Evolutionary conservation across 2,113 vertebrate genomes (phyloP).

Genomic region (Corythoichthys haematopterus): DNA sequence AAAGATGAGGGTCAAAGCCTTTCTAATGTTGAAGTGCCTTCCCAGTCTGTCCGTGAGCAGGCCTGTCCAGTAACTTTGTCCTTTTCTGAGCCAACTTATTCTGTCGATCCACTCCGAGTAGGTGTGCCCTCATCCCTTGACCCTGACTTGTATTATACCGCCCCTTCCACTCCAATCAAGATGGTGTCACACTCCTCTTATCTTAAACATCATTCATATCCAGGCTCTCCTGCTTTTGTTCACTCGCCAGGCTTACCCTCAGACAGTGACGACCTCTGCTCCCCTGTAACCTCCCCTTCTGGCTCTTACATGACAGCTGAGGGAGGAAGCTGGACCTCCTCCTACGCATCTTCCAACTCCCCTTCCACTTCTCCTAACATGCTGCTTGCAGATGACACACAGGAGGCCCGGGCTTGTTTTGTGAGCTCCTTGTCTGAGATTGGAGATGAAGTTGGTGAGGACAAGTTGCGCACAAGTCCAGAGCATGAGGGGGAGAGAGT

Average conservation of each 20-base stretch:
- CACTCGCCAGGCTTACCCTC: conserved; percentile 69
- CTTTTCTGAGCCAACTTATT: conserved; percentile 71
- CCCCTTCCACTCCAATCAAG: conserved; percentile 86
- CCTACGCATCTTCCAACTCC: conserved; percentile 79
- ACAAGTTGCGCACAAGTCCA: conserved; percentile 42
- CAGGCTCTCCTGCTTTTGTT: conserved; percentile 63
- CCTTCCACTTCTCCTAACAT: conserved; percentile 84
- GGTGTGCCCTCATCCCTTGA: conserved; percentile 70
- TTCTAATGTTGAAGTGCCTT: conserved; percentile 86
- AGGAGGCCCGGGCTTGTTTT: conserved; percentile 70
- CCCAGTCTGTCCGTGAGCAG: conserved; percentile 69
- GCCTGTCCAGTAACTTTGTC: conserved; percentile 68
- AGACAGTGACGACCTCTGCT: conserved; percentile 77
- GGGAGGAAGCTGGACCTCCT: conserved; percentile 87
- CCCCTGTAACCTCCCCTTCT: conserved; percentile 86
- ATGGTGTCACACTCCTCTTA: conserved; percentile 62
- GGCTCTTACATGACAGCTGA: conserved; percentile 94
- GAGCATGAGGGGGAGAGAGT: conserved; percentile 62
- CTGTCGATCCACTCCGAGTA: conserved; percentile 69
- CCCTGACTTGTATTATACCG: conserved; percentile 84
- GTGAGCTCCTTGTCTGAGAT: conserved; percentile 72
- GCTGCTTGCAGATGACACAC: conserved; percentile 71
- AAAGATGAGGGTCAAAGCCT: conserved; percentile 48
- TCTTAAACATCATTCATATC: conserved; percentile 63
- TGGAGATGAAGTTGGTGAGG: conserved; percentile 71